A percentile compares a stretch with the other conserved stretches of the same genome.
phyloP scores from a whole-genome alignment of 2,113 vertebrate species.

The Cryptotis parvus region DNA sequence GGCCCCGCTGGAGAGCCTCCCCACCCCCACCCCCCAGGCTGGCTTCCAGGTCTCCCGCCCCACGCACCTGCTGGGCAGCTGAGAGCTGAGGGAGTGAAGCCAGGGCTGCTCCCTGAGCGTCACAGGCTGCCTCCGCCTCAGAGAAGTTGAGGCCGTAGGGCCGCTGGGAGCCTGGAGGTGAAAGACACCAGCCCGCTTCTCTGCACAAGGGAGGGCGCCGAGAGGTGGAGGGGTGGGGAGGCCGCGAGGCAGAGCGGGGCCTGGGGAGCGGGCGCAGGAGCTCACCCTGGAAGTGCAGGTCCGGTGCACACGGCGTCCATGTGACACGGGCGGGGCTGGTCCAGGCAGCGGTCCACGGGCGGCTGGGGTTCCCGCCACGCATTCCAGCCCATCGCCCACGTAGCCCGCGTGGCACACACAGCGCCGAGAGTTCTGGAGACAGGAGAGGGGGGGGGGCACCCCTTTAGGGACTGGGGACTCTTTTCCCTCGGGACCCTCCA shows the following conservation, averaged over 20 bases:
- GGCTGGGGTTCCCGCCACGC: conserved; percentile 90
- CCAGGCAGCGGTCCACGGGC: conserved; percentile 93
- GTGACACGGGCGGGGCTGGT: conserved; percentile 91
- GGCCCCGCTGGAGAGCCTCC: not conserved
- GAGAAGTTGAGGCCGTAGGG: conserved; percentile 92
- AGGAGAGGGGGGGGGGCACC: not conserved
- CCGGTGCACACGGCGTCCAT: conserved; percentile 90
- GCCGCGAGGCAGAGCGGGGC: accelerated
- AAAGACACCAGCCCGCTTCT: conserved; percentile 94
- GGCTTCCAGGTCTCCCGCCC: not conserved
- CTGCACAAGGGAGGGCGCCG: conserved; percentile 82
- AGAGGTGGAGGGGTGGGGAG: not conserved
- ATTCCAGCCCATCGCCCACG: conserved; percentile 94
- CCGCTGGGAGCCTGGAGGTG: conserved; percentile 91
- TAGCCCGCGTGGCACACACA: conserved; percentile 93
- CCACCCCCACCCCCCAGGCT: not conserved
- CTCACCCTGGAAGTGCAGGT: conserved; percentile 95
- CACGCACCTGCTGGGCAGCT: conserved; percentile 94
- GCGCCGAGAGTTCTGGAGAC: conserved; percentile 90
- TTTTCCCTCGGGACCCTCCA: accelerated
- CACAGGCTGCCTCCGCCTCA: conserved; percentile 89
- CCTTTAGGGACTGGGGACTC: not conserved
- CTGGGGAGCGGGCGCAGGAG: accelerated
- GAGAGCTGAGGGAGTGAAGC: conserved; percentile 92
- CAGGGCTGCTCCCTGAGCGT: conserved; percentile 89